These are phyloP conservation scores for Latrodectus geometricus DNA, from an alignment of 1,140 invertebrate genomes.

Conservation along the genomic window DNA sequence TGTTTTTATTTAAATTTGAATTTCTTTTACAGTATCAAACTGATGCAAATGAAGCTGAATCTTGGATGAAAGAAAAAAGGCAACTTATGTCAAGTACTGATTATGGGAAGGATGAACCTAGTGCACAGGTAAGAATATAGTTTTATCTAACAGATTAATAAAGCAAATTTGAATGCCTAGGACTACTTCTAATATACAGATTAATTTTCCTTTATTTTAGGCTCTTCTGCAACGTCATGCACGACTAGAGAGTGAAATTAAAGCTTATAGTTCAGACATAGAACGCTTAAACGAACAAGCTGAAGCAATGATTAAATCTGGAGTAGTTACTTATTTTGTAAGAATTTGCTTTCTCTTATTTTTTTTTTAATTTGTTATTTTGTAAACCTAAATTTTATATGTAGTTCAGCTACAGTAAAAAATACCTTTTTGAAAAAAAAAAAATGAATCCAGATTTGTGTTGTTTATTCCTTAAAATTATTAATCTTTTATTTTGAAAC, in stretches of 20 bases:
- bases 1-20: background rate
- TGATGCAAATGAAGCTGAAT: constrained; percentile 97
- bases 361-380: background rate
- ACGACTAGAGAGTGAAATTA: constrained; percentile 89
- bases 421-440: no score
- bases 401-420: no score
- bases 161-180: background rate
- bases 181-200: background rate
- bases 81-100: constrained; percentile 88
- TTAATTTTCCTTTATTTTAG: constrained; percentile 34
- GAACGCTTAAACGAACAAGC: constrained; percentile 87
- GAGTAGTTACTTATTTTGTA: constrained; percentile 81
- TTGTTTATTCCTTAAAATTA: no score
- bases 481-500: no score
- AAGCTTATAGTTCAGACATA: constrained; percentile 91
- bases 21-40: constrained; percentile 70
- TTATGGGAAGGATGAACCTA: constrained; percentile 89
- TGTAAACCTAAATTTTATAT: background rate
- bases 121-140: constrained; percentile 74
- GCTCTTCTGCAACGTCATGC: constrained; percentile 87
- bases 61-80: constrained; percentile 95
- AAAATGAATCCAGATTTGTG: no score
- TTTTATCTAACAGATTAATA: no score
- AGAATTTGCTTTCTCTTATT: constrained; percentile 29
- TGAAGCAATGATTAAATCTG: constrained; percentile 81